Conservation (phyloP, 2,888 invertebrate species). For the Drosophila paucipuncta region DNA sequence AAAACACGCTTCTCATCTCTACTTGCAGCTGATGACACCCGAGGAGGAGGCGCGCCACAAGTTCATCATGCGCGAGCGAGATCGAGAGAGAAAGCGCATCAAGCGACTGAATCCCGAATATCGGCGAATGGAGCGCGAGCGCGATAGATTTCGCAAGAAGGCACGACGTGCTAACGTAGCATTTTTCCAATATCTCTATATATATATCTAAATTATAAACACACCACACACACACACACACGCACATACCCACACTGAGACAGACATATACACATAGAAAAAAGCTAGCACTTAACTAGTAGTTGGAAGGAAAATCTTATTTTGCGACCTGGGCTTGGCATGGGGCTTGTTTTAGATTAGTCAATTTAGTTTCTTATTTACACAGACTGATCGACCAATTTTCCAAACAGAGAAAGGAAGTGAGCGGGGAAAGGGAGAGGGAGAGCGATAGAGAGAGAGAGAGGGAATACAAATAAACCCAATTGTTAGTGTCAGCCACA, state of each 20-base stretch:
- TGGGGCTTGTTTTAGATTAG: not conserved
- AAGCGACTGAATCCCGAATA: constrained; percentile 81
- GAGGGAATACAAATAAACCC: constrained; percentile 39
- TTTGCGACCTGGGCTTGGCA: constrained; percentile 14
- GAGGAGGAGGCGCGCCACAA: constrained; percentile 80
- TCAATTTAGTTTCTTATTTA: not conserved
- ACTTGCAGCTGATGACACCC: constrained; percentile 81
- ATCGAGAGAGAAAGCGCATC: constrained; percentile 80
- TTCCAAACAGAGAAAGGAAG: not conserved
- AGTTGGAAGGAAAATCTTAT: not conserved
- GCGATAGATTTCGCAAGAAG: constrained; percentile 82
- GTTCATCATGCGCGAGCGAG: constrained; percentile 80
- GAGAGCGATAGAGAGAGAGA: constrained; percentile 1
- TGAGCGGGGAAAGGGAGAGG: not conserved
- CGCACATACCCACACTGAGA: constrained; percentile 15
- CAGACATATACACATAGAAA: constrained; percentile 5
- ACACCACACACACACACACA: constrained; percentile 22
- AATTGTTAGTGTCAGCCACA: constrained; percentile 45
- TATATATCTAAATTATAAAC: constrained; percentile 63
- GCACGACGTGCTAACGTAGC: constrained; percentile 81
- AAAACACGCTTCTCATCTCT: constrained; percentile 74
- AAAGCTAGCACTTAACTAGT: constrained; percentile 30
- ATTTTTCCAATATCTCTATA: constrained; percentile 71
- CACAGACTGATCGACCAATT: constrained; percentile 37
- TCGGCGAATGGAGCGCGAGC: constrained; percentile 79